A percentile compares a stretch with the other conserved stretches of the same genome.
These are phyloP conservation scores for Heteromurus nitidus DNA, from an alignment of 2,888 invertebrate species.

Conservation along the genomic window DNA sequence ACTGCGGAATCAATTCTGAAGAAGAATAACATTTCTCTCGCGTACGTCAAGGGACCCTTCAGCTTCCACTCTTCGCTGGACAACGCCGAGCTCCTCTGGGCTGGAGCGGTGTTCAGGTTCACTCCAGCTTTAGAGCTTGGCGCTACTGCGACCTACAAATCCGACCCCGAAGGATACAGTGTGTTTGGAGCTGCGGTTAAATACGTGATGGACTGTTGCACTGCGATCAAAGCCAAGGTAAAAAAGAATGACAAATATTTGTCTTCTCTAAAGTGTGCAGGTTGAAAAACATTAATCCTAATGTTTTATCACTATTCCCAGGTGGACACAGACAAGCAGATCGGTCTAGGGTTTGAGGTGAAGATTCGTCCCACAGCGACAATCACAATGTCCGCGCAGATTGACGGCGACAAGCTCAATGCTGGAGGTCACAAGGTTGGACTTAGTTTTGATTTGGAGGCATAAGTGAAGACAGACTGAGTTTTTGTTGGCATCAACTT, in stretches of 20 bases:
- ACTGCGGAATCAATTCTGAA: conserved; percentile 23
- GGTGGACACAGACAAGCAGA: conserved; percentile 30
- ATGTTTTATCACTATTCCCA: conserved; percentile 10
- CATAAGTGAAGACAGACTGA: too few relatives aligned
- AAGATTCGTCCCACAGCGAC: conserved; percentile 36
- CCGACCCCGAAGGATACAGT: conserved; percentile 35
- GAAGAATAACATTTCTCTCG: conserved; percentile 51
- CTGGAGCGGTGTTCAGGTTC: conserved; percentile 21
- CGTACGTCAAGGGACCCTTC: conserved; percentile 49
- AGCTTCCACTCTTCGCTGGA: conserved; percentile 38
- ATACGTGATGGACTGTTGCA: conserved; percentile 48
- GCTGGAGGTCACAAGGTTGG: conserved; percentile 60
- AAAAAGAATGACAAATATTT: not conserved
- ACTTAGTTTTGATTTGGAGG: conserved; percentile 49
- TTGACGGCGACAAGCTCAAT: conserved; percentile 48
- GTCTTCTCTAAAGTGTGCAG: not conserved
- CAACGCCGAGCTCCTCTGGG: conserved; percentile 54
- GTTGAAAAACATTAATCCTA: not conserved
- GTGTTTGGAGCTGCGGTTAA: conserved; percentile 40
- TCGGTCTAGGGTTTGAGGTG: conserved; percentile 50
- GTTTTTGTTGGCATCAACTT: too few relatives aligned
- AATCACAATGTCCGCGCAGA: conserved; percentile 49
- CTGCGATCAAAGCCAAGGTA: conserved; percentile 52
- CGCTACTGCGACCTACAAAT: conserved; percentile 43
- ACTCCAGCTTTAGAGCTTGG: conserved; percentile 46